Percentiles rank a stretch among this genome's conserved stretches.
Evolutionary conservation across 2,888 invertebrate species (phyloP).

Genomic region (Mythimna albipuncta): DNA sequence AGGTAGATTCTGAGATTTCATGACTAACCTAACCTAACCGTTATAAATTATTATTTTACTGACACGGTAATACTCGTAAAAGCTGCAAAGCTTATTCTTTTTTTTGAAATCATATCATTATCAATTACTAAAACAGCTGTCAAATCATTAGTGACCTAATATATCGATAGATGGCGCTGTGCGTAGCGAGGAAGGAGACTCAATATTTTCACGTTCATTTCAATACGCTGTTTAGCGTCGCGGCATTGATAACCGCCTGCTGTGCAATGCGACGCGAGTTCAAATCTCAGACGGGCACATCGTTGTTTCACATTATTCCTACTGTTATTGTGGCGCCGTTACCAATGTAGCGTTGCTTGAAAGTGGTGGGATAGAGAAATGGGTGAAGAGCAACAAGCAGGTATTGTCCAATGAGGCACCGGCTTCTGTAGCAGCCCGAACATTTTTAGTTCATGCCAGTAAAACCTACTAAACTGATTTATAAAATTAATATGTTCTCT

Average conservation of each 20-base stretch:
- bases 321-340: conserved; percentile 72
- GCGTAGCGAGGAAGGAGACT: conserved; percentile 28
- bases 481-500: neutral
- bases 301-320: conserved; percentile 68
- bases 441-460: conserved; percentile 59
- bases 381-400: conserved; percentile 89
- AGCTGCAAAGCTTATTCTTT: neutral
- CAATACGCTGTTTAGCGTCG: conserved; percentile 56
- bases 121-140: neutral
- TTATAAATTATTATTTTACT: no score
- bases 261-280: conserved; percentile 53
- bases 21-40: no score
- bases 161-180: conserved; percentile 75
- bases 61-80: neutral
- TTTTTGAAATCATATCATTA: neutral
- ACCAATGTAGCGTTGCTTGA: conserved; percentile 73
- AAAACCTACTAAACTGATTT: neutral
- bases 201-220: conserved; percentile 13
- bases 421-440: conserved; percentile 88
- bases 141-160: conserved; percentile 32
- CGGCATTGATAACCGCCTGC: conserved; percentile 30
- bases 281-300: conserved; percentile 48
- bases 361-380: conserved; percentile 80
- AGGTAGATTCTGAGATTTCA: no score
- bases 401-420: conserved; percentile 82